A percentile compares a stretch with the other conserved stretches of the same genome.
These are phyloP conservation scores for Chaitophorus viminalis DNA, from an alignment of 2,888 invertebrate species.

Conservation along the genomic window DNA sequence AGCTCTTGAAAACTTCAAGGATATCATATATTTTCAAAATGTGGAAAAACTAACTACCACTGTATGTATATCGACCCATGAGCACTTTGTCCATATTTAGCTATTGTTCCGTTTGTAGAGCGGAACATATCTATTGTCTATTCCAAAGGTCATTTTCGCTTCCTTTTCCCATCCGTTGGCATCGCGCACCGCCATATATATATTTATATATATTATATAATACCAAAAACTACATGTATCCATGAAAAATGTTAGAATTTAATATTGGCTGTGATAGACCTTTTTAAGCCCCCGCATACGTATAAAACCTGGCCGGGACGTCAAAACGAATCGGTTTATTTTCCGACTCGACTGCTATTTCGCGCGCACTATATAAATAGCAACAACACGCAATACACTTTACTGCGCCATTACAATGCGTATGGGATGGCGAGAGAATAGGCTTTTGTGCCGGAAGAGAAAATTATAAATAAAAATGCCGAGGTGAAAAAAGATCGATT, in stretches of 20 bases:
- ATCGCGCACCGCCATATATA: neutral
- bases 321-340: constrained; percentile 15
- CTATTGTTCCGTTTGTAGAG: constrained; percentile 17
- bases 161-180: neutral
- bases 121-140: neutral
- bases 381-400: constrained; percentile 5
- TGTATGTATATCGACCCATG: neutral
- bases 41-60: neutral
- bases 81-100: neutral
- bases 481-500: constrained; percentile 34
- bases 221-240: constrained; percentile 8
- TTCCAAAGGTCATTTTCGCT: constrained; percentile 47
- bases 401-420: too few species aligned
- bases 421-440: neutral
- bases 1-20: neutral
- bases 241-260: constrained; percentile 13
- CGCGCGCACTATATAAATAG: too few species aligned
- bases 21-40: constrained; percentile 5
- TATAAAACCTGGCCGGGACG: neutral
- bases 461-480: constrained; percentile 28
- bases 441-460: constrained; percentile 10
- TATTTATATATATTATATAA: neutral
- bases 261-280: constrained; percentile 9
- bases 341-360: neutral
- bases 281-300: neutral